Conservation (phyloP, 2,888 invertebrate species). For the Erebia aethiops region DNA sequence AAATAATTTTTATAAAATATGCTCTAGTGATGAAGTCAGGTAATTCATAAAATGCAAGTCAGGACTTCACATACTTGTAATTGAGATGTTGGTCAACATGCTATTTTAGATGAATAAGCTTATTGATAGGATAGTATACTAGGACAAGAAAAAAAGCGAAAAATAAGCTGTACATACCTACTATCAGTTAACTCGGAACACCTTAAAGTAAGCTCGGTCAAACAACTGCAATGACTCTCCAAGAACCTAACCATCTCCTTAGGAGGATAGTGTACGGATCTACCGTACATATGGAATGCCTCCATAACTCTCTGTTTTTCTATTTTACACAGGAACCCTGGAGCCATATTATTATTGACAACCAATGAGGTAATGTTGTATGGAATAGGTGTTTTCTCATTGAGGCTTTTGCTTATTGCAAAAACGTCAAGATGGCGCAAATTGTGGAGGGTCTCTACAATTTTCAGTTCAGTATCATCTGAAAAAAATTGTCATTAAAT, state of each 20-base stretch:
- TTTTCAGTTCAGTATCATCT: slow-evolving; percentile 27
- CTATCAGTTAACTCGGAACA: slow-evolving; percentile 47
- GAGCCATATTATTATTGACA: slow-evolving; percentile 44
- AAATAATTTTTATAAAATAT: too few relatives aligned
- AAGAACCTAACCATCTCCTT: slow-evolving; percentile 44
- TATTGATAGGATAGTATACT: too few relatives aligned
- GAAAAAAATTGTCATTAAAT: slow-evolving; percentile 13
- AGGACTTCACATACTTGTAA: too few relatives aligned
- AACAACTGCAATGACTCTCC: slow-evolving; percentile 33
- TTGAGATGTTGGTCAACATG: too few relatives aligned
- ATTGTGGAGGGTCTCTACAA: slow-evolving; percentile 37
- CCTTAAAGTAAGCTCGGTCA: slow-evolving; percentile 50
- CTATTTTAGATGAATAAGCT: too few relatives aligned
- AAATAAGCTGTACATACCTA: slow-evolving; percentile 26
- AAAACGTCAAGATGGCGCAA: slow-evolving; percentile 49
- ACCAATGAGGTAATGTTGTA: slow-evolving; percentile 44
- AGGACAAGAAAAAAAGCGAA: too few relatives aligned
- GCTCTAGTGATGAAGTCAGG: too few relatives aligned
- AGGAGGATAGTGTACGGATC: slow-evolving; percentile 44
- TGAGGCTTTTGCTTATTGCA: slow-evolving; percentile 31
- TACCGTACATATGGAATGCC: slow-evolving; percentile 53
- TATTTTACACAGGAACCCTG: slow-evolving; percentile 39
- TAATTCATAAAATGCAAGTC: too few relatives aligned
- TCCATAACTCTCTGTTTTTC: slow-evolving; percentile 33
- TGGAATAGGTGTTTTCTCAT: slow-evolving; percentile 26